phyloP scores from a whole-genome alignment of 2,888 invertebrate genomes.

The Limnephilus auricula region DNA sequence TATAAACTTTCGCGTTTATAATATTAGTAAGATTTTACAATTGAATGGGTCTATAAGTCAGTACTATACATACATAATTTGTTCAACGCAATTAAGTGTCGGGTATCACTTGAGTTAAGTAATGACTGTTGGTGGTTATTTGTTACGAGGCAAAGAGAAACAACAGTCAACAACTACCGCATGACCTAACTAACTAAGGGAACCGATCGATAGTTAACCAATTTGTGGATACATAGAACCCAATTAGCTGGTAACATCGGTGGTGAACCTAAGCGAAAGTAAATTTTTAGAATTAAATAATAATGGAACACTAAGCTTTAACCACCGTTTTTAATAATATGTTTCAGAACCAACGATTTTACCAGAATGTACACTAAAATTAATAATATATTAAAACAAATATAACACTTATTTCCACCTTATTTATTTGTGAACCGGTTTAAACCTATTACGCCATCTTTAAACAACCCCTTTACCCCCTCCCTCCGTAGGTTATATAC shows the following conservation, averaged over 20 bases:
- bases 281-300: not conserved
- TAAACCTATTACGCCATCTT: no score
- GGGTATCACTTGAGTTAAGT: not conserved
- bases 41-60: not conserved
- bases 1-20: no score
- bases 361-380: no score
- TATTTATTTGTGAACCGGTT: no score
- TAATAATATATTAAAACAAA: no score
- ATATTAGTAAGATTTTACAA: not conserved
- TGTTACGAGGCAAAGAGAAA: not conserved
- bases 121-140: not conserved
- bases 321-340: no score
- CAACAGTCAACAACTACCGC: constrained; percentile 25
- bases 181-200: not conserved
- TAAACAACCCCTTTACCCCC: no score
- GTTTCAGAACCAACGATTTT: no score
- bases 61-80: not conserved
- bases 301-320: no score
- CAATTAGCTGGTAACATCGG: not conserved
- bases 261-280: not conserved
- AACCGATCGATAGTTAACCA: constrained; percentile 52
- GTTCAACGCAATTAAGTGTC: not conserved
- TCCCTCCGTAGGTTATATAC: no score
- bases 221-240: constrained; percentile 7
- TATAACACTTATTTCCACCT: no score